Base-by-base conservation (phyloP, 2,888 invertebrate genomes). In the Pristionchus mayeri region DNA sequence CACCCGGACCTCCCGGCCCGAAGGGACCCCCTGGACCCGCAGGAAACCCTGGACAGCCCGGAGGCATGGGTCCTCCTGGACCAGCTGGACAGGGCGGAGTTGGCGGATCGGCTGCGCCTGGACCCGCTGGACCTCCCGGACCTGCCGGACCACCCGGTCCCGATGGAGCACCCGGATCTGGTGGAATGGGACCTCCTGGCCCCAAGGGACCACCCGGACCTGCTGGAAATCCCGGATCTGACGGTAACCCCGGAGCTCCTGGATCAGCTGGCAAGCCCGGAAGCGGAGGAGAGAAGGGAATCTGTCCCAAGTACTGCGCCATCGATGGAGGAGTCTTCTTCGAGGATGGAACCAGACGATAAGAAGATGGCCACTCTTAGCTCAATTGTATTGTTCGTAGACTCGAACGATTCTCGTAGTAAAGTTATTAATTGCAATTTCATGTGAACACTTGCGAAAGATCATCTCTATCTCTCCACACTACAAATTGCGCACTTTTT, bases 271-370 rank as follows among this genome's bases (percentile, higher is more conserved):
- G 89, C 85, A 87, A 88, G 84, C 80, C 84, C 48, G 90, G 88
- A 84, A 83, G 86, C 50, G 60, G 80, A 24, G 91, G 91, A 87
- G 91, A 91, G 89, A 88, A 88, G 85, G 91, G 91, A 85, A 91
- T 91, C 88, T 91, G 91, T 87, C 91, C 91, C 85, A 91, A 91
- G 86, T 91, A 91, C 88, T 91, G 91, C 87, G 90, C 91, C 87
- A 89, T 91, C 88, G 91, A 91, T 85, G 91, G 91, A 75, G 91
- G 91, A 86, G 90, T 91, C 87, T 91, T 91, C 90, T 91, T 91
- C 90, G 91, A 91, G 87, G 90, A 91, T 87, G 90, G 91, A 87
- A 89, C 90, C 86, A 48, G 78, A 52, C 78, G 78, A 2, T 78
- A 78, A 78, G 52, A 13, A 34, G n/a, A 11, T 11, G 2, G 11